A percentile compares a stretch with the other conserved stretches of the same genome.
These are phyloP conservation scores for Drosophila mimica DNA, from an alignment of 2,888 invertebrate species.

Conservation along the genomic window DNA sequence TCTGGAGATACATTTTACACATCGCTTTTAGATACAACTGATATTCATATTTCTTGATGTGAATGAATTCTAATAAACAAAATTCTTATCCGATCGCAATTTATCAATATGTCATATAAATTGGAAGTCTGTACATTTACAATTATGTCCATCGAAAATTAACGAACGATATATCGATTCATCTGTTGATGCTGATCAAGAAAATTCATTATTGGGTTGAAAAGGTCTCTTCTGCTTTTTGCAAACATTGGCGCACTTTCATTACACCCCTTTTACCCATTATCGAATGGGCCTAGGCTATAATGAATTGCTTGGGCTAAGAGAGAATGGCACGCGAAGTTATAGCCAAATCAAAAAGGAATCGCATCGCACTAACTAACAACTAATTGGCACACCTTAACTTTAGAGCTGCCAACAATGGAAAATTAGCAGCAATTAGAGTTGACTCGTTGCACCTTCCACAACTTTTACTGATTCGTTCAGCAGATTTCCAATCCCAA, in stretches of 20 bases:
- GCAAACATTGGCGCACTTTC: not conserved
- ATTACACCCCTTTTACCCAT: not conserved
- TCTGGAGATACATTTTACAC: not conserved
- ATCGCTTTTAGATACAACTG: not conserved
- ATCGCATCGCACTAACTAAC: slow-evolving; percentile 53
- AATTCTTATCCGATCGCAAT: too few species aligned
- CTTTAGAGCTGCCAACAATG: slow-evolving; percentile 41
- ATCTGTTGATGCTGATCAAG: not conserved
- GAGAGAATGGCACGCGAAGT: slow-evolving; percentile 46
- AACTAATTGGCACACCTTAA: slow-evolving; percentile 70
- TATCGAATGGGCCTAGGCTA: not conserved
- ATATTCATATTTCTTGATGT: too few species aligned
- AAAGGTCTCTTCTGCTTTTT: not conserved
- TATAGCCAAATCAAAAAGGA: slow-evolving; percentile 44
- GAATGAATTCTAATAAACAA: too few species aligned
- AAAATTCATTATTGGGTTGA: not conserved
- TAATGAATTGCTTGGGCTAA: slow-evolving; percentile 11
- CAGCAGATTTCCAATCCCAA: slow-evolving; percentile 45
- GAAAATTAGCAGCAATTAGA: slow-evolving; percentile 66
- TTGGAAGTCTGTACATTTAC: too few species aligned
- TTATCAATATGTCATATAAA: too few species aligned
- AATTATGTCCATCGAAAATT: not conserved
- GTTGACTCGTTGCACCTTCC: slow-evolving; percentile 14
- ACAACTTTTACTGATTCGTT: slow-evolving; percentile 43
- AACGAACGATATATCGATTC: not conserved